These are phyloP conservation scores for Drosophila setifemur DNA, from an alignment of 1,140 invertebrate species.

Conservation along the genomic window DNA sequence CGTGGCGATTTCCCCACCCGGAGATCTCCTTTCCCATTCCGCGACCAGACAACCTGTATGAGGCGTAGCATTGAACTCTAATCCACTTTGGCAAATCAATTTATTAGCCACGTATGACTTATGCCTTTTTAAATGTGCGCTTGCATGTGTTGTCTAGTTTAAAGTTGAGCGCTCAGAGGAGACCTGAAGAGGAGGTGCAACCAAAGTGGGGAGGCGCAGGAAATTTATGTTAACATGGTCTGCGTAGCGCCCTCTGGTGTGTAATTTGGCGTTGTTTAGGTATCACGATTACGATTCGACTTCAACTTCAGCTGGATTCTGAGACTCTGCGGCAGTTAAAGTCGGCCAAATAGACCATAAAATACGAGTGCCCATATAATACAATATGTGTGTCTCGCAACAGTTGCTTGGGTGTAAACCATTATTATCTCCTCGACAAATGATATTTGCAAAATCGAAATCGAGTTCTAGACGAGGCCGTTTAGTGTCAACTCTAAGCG, in stretches of 20 bases:
- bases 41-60: constrained; percentile 49
- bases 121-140: constrained; percentile 82
- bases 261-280: constrained; percentile 80
- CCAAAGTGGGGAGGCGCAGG: constrained; percentile 55
- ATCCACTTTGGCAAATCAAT: constrained; percentile 81
- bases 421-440: constrained; percentile 76
- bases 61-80: constrained; percentile 63
- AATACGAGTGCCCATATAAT: constrained; percentile 31
- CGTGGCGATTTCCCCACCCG: background rate
- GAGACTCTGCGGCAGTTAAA: background rate
- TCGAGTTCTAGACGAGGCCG: background rate
- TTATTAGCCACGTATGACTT: constrained; percentile 82
- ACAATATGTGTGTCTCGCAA: constrained; percentile 32
- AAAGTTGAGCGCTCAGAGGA: constrained; percentile 48
- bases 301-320: constrained; percentile 18
- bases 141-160: constrained; percentile 76
- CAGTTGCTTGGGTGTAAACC: constrained; percentile 73
- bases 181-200: background rate
- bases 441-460: constrained; percentile 68
- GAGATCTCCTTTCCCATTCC: background rate
- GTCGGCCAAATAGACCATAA: constrained; percentile 31
- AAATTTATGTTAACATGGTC: constrained; percentile 81
- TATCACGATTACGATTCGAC: constrained; percentile 72
- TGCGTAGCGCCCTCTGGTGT: constrained; percentile 80
- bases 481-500: constrained; percentile 54